Evolutionary conservation across 2,797 vertebrate species (phyloP), one percentile per base, ranked within the genome.

Genomic region (Poeciliopsis presidionis): DNA sequence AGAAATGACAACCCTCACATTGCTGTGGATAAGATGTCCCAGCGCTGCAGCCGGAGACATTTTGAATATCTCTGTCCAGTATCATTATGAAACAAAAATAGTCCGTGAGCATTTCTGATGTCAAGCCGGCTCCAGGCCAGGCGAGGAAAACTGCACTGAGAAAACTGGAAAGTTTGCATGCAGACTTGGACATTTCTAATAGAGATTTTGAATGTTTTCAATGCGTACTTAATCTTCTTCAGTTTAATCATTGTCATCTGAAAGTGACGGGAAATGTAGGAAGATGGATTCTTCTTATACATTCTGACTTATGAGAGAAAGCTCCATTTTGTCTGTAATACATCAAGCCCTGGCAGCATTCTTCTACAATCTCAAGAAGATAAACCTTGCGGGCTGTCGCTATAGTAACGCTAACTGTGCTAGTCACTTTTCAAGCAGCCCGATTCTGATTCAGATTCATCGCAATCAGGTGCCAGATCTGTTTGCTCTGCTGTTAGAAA

Each of bases 71-170:
- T 92, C 87, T 86, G 91, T 85, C 81, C 74, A 73, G 90, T 87
- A 86, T 90, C 91, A 87, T 93, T 91, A 92, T 89, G 85, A 91
- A 81, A 84, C 92, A 86, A 81, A 94, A 94, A 93, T 93, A 94
- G 92, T 90, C 87, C 46, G 51, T 18, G 76, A 59, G 76, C 88
- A 92, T 93, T 90, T 90, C 88, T 88, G 76, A 81, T 82, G 84
- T 87, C 82, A 82, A 81, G 73, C 73, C 45, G 67, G 78, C 80
- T 89, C 84, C 88, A 90, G 90, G 79, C 80, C 59, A 72, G 81
- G 87, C 84, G 74, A 73, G 75, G 78, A 69, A 75, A 74, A 75
- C 78, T 55, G 84, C 72, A 59, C 84, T 16, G 51, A n/a, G 59
- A 75, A 84, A 74, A 83, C 65, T 79, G 73, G 81, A 79, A 63